phyloP scores from a whole-genome alignment of 2,888 invertebrate genomes.

The Digitonthophagus gazella region DNA sequence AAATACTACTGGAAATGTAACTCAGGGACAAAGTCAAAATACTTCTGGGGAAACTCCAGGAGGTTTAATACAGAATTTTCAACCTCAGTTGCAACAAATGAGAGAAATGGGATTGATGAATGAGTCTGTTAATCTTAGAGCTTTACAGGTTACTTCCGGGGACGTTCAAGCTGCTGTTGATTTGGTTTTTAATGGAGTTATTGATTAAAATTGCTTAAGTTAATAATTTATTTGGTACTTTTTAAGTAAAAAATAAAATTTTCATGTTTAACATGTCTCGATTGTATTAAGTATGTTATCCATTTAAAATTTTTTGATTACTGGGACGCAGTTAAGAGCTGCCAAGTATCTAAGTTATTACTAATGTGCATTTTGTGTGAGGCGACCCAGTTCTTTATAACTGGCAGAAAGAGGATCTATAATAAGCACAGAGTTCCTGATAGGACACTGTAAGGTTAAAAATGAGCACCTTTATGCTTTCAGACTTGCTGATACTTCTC shows the following conservation, averaged over 20 bases:
- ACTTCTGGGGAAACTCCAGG: constrained; percentile 39
- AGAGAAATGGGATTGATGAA: constrained; percentile 87
- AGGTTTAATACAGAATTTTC: constrained; percentile 46
- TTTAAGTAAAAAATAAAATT: constrained; percentile 23
- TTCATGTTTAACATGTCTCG: background rate
- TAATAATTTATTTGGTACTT: no score
- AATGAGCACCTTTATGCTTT: no score
- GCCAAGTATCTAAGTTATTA: no score
- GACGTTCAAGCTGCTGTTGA: constrained; percentile 91
- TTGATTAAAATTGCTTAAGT: constrained; percentile 39
- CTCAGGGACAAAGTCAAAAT: constrained; percentile 4
- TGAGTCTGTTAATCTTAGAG: constrained; percentile 80
- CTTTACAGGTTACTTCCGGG: constrained; percentile 75
- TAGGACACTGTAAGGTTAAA: no score
- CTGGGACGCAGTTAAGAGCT: no score
- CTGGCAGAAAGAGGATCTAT: no score
- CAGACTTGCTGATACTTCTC: no score
- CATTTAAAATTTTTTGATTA: no score
- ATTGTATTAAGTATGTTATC: no score
- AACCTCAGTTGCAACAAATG: constrained; percentile 73
- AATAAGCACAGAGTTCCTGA: no score
- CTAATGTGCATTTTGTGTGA: no score
- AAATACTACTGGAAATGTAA: constrained; percentile 26
- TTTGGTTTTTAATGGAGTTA: constrained; percentile 72
- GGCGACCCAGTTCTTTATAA: no score